A percentile compares a stretch with the other conserved stretches of the same genome.
Conservation (phyloP, 1,140 invertebrate genomes). For the Patella vulgata region DNA sequence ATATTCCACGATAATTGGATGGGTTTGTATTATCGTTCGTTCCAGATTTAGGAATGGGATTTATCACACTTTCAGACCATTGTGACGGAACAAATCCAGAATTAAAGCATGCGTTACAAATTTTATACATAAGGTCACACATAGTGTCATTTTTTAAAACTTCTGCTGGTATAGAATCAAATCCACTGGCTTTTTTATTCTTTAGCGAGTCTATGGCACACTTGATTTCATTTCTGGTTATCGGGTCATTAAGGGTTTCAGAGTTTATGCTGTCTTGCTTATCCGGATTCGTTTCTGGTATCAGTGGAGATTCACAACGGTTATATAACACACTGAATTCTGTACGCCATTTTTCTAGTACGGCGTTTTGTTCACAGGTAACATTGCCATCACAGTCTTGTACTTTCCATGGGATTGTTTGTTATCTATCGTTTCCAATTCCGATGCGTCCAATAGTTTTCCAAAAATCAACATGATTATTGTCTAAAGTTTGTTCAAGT, state of each 20-base stretch:
- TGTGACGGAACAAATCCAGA: conserved; percentile 5
- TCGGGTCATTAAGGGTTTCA: conserved; percentile 12
- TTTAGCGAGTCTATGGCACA: neutral
- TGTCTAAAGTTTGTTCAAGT: neutral
- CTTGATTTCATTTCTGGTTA: conserved; percentile 6
- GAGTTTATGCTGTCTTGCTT: neutral
- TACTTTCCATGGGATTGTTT: too few species aligned
- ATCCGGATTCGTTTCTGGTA: too few species aligned
- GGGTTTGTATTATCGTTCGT: conserved; percentile 1
- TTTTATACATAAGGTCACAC: neutral
- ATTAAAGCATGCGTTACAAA: conserved; percentile 9
- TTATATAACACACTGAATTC: too few species aligned
- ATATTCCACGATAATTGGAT: conserved; percentile 16
- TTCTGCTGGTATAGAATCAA: conserved; percentile 6
- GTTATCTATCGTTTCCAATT: too few species aligned
- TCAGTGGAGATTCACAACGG: too few species aligned
- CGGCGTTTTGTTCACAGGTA: too few species aligned
- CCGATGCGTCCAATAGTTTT: too few species aligned
- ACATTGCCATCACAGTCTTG: too few species aligned
- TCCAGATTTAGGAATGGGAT: conserved; percentile 10
- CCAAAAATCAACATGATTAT: too few species aligned
- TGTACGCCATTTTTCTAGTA: too few species aligned
- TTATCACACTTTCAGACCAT: conserved; percentile 11
- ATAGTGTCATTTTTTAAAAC: conserved; percentile 8
- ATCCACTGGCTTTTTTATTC: conserved; percentile 1